Conservation (phyloP, 64 coral and sea anemone genomes). For the Montipora capricornis region DNA sequence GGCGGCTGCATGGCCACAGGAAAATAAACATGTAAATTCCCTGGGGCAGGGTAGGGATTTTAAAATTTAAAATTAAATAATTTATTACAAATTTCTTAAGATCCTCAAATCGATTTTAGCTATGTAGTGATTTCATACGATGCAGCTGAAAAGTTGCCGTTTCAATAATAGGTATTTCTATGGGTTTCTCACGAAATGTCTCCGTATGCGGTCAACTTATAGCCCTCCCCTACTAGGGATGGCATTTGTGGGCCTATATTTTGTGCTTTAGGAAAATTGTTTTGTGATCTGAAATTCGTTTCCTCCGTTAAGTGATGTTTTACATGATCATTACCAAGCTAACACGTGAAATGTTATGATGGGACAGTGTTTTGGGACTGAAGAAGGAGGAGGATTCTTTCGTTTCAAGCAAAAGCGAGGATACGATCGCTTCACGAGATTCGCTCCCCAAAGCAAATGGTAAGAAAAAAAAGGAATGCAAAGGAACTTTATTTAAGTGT, state of each 20-base stretch:
- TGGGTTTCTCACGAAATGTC: neutral
- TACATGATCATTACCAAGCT: neutral
- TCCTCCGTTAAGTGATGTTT: neutral
- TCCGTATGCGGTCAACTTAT: neutral
- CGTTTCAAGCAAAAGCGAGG: slow-evolving; percentile 87
- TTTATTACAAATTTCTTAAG: too few species aligned
- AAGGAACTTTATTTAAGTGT: too few species aligned
- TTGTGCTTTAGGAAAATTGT: neutral
- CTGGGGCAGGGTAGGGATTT: neutral
- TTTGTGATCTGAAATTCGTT: neutral
- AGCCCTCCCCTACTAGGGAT: neutral
- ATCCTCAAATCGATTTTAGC: too few species aligned
- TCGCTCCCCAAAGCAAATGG: slow-evolving; percentile 94
- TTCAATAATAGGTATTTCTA: neutral
- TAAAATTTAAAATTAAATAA: neutral
- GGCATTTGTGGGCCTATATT: neutral
- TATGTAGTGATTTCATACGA: too few species aligned
- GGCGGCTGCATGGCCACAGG: neutral
- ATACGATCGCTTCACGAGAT: slow-evolving; percentile 94
- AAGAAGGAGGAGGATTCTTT: slow-evolving; percentile 91
- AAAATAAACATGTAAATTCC: too few species aligned
- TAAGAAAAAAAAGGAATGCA: neutral
- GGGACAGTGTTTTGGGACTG: slow-evolving; percentile 99
- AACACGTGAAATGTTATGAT: slow-evolving; percentile 46
- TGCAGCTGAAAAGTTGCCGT: neutral